Evolutionary conservation across 1,140 invertebrate species (phyloP).

Genomic region (Scaptomyza hsui): DNA sequence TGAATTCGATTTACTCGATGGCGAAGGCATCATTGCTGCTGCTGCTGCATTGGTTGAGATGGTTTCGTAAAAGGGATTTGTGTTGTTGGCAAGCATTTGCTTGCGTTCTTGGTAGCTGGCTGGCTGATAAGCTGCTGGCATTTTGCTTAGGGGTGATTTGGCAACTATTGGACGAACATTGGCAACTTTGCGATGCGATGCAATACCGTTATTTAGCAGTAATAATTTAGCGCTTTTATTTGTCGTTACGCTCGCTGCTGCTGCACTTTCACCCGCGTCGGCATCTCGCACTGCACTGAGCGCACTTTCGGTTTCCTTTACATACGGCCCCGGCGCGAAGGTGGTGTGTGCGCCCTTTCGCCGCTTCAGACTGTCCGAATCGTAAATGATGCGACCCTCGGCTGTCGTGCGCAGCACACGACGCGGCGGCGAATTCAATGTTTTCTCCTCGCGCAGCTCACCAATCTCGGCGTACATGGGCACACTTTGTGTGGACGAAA

Average conservation of each 20-base stretch:
- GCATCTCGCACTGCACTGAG: constrained; percentile 60
- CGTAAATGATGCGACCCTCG: constrained; percentile 95
- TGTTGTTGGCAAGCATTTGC: constrained; percentile 72
- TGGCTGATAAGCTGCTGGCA: constrained; percentile 45
- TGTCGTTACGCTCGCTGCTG: constrained; percentile 28
- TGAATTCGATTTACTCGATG: constrained; percentile 78
- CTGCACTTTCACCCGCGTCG: constrained; percentile 68
- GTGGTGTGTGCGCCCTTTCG: constrained; percentile 92
- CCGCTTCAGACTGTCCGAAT: constrained; percentile 93
- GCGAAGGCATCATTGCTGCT: constrained; percentile 77
- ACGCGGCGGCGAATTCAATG: constrained; percentile 82
- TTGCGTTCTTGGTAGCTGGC: constrained; percentile 70
- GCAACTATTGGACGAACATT: constrained; percentile 79
- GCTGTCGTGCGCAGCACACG: constrained; percentile 92
- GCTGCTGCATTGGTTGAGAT: constrained; percentile 48
- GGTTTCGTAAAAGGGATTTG: constrained; percentile 79
- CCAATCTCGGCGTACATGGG: constrained; percentile 82
- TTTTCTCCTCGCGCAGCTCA: constrained; percentile 75
- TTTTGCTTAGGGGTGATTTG: constrained; percentile 63
- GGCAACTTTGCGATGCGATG: constrained; percentile 74
- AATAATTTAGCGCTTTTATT: constrained; percentile 71
- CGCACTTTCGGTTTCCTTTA: constrained; percentile 86
- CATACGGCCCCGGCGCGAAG: constrained; percentile 92
- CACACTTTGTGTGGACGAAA: constrained; percentile 28
- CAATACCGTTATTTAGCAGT: constrained; percentile 57